Conservation (phyloP, 2,888 invertebrate species). For the Idaea dimidiata region DNA sequence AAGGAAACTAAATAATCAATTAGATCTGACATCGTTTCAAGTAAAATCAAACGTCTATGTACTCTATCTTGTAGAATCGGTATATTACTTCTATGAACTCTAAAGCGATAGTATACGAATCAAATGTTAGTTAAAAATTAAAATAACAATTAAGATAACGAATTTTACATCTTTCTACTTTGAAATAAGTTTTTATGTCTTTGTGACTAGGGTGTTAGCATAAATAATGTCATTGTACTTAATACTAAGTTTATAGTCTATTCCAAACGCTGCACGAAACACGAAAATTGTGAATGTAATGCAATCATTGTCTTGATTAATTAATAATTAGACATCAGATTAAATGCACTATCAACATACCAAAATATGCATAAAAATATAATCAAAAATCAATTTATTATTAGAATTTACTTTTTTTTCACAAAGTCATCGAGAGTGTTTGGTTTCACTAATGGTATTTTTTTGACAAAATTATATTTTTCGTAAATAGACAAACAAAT, state of each 20-base stretch:
- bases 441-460: too few species aligned
- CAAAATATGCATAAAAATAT: too few species aligned
- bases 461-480: too few species aligned
- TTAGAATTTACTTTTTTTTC: too few species aligned
- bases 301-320: neutral
- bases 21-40: too few species aligned
- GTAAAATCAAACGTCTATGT: neutral
- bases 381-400: too few species aligned
- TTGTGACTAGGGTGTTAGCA: slow-evolving; percentile 1
- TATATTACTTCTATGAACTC: neutral
- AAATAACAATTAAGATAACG: neutral
- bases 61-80: neutral
- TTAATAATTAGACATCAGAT: too few species aligned
- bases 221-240: neutral
- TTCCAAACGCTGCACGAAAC: neutral
- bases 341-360: too few species aligned
- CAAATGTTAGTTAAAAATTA: neutral
- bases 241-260: neutral
- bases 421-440: too few species aligned
- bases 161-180: slow-evolving; percentile 5
- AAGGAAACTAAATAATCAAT: too few species aligned
- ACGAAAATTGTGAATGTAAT: neutral
- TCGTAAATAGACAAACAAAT: too few species aligned
- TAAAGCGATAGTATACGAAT: neutral
- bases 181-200: neutral